Percentiles rank a stretch among this genome's conserved stretches.
These are phyloP conservation scores for Dusona sp. DNA, from an alignment of 2,888 invertebrate species.

Conservation along the genomic window DNA sequence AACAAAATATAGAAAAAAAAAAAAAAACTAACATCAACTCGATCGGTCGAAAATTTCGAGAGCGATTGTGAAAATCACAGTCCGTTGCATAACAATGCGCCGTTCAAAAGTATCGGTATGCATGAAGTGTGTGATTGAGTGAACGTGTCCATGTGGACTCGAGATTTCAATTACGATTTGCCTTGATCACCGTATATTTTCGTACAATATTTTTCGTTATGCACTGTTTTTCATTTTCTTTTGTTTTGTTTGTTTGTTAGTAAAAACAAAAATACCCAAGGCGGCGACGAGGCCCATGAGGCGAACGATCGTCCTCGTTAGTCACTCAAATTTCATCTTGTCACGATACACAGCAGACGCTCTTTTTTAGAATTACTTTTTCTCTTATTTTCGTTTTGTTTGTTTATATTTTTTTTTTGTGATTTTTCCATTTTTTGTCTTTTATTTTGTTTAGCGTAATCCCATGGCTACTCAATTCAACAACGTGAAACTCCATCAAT, in stretches of 20 bases:
- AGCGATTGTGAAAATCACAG: constrained; percentile 82
- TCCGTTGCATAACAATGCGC: constrained; percentile 76
- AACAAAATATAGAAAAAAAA: no score
- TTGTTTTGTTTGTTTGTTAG: background rate
- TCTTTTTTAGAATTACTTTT: constrained; percentile 1
- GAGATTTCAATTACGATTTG: constrained; percentile 32
- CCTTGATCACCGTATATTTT: constrained; percentile 24
- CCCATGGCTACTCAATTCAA: constrained; percentile 70
- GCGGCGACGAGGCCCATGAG: background rate
- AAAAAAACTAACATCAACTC: background rate
- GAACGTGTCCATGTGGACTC: constrained; percentile 39
- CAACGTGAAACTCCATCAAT: constrained; percentile 73
- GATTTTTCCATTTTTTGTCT: constrained; percentile 25
- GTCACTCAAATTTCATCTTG: background rate
- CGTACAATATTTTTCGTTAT: constrained; percentile 29
- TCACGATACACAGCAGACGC: constrained; percentile 17
- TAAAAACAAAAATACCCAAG: constrained; percentile 18
- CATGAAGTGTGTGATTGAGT: constrained; percentile 33
- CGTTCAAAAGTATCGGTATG: constrained; percentile 55
- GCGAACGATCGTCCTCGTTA: constrained; percentile 2
- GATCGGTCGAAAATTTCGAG: constrained; percentile 70
- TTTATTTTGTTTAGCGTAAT: constrained; percentile 28
- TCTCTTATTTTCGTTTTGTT: background rate
- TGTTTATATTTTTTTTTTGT: constrained; percentile 18
- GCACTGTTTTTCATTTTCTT: background rate